A percentile compares a stretch with the other conserved stretches of the same genome.
These are phyloP conservation scores for Drosophila fungiperda DNA, from an alignment of 2,888 invertebrate species.

Conservation along the genomic window DNA sequence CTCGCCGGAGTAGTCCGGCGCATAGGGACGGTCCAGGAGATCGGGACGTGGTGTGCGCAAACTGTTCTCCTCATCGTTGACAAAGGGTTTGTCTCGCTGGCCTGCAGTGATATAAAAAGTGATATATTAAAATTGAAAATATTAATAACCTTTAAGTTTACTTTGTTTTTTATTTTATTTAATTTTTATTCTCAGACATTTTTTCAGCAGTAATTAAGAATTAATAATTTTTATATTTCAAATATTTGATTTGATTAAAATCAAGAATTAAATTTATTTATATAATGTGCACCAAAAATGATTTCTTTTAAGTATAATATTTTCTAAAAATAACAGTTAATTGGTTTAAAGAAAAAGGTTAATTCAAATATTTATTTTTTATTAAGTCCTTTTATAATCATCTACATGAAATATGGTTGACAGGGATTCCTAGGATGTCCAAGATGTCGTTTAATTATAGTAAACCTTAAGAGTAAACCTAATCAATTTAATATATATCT, in stretches of 20 bases:
- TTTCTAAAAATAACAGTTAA: not conserved
- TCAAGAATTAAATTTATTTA: not conserved
- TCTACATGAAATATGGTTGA: not conserved
- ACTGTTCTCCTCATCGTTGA: conserved; percentile 88
- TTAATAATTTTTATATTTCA: not conserved
- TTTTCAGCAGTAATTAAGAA: not conserved
- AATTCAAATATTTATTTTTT: not conserved
- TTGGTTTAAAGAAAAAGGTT: not conserved
- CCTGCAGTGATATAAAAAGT: conserved; percentile 83
- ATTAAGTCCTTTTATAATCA: not conserved
- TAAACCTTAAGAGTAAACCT: not conserved
- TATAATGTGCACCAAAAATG: not conserved
- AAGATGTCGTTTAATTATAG: not conserved
- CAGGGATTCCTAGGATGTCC: not conserved
- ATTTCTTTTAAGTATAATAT: not conserved
- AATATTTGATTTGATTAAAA: no score
- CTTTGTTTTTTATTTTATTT: not conserved
- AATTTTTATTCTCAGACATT: not conserved
- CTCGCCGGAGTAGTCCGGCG: conserved; percentile 84
- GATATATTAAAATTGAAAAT: not conserved
- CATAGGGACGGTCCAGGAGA: conserved; percentile 86
- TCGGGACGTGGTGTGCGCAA: conserved; percentile 90
- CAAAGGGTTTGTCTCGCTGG: conserved; percentile 90
- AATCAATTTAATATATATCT: conserved; percentile 51
- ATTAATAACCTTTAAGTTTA: not conserved